A percentile compares a stretch with the other conserved stretches of the same genome.
Conservation (phyloP, 1,140 invertebrate species). For the Rhopalosiphum padi region DNA sequence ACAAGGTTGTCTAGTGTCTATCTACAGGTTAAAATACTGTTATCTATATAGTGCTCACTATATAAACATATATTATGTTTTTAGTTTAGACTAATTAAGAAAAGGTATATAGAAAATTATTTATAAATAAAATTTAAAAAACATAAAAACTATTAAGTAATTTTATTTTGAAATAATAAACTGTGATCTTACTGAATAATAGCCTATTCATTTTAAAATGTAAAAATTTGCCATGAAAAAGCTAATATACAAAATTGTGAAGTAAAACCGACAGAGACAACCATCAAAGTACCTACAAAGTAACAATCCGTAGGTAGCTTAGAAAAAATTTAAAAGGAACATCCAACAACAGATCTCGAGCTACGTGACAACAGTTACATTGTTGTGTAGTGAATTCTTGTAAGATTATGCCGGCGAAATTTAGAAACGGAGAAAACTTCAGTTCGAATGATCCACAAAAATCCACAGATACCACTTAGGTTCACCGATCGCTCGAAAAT, state of each 20-base stretch:
- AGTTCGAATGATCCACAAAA: background rate
- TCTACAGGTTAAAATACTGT: background rate
- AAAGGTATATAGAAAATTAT: background rate
- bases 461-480: background rate
- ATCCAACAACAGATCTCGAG: background rate
- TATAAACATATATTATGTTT: background rate
- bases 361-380: no score
- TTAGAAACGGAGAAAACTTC: background rate
- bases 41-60: background rate
- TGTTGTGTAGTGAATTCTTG: background rate
- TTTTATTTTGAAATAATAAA: no score
- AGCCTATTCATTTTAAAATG: background rate
- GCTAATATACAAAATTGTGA: background rate
- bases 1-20: background rate
- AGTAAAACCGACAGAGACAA: background rate
- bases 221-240: background rate
- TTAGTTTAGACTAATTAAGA: background rate
- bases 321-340: background rate
- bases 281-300: no score
- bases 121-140: background rate
- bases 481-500: background rate
- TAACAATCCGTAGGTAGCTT: background rate
- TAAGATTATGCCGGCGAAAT: background rate
- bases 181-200: no score
- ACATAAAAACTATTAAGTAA: background rate